Base-by-base conservation (phyloP, 2,797 vertebrate genomes). In the Notolabrus celidotus region DNA sequence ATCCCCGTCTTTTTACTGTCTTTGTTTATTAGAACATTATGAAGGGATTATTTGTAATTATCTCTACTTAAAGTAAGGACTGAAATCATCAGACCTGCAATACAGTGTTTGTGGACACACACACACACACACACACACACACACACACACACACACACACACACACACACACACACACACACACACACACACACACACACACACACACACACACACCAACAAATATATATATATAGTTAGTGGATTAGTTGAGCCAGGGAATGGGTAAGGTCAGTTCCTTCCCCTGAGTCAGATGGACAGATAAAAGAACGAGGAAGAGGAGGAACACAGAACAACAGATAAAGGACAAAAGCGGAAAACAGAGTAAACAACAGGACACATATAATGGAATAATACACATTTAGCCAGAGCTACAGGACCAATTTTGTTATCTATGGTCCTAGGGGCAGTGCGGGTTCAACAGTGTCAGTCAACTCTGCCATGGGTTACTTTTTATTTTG, bases 341-440 rank as follows among this genome's bases (percentile, higher is more conserved):
- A 89, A 90, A 87, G 58, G 74, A 59, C 43, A 72, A 84, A 80
- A 71, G 73, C 53, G 42, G 57, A 72, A 73, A 75, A 84, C 80
- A 82, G 70, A 74, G 60, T 51, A 83, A 83, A 74, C 69, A 85
- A 67, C 85, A 89, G 86, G 58, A 67, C 79, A 74, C 65, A 75
- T 75, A 66, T 91, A 92, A 91, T 92, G 71, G 79, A 81, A 91
- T 92, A 89, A 92, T 71, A 67, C 54, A 79, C 89, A 88, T 86
- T 86, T 79, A 87, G 62, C 74, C 69, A 46, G 72, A 80, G 74
- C 71, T 49, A 72, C 81, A 80, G 73, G 65, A 85, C 70, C 87
- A 88, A 89, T 90, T 87, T 83, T 59, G 83, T 89, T 88, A 89
- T 87, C 77, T 79, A 14, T 62, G 54, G 64, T 87, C 77, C 86